Evolutionary conservation across 2,888 invertebrate genomes (phyloP), one percentile per base, ranked within the genome.

Genomic region (Pyralis farinalis): DNA sequence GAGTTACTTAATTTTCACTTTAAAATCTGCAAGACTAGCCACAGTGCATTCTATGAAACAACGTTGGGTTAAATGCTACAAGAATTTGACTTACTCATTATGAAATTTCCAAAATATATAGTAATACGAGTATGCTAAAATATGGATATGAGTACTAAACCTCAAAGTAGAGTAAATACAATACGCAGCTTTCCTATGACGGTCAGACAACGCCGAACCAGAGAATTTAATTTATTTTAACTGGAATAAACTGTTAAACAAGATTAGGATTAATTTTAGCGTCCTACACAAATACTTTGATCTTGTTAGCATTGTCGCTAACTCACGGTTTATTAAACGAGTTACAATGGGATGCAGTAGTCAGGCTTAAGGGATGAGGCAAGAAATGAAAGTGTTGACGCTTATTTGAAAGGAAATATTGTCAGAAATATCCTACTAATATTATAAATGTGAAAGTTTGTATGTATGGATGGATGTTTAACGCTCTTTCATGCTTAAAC

Each of bases 241-340:
- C 49, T 53, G 47, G 47, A 55, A 53, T 56, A 60, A n/a, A 60
- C 58, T 47, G 46, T 47, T 56, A 63, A 64, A 71, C 57, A 48
- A 58, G 61, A 69, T 70, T 64, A 68, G 53, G 58, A 51, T 59
- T 62, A 67, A 71, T 68, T 65, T 66, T 55, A 62, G 52, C 63
- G 61, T 64, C 63, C 63, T 57, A 58, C 59, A 58, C 57, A 66
- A 71, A 71, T 65, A 66, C 63, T 65, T 62, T 71, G 61, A 71
- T 73, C 71, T 63, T 49, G 65, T 72, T 69, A 68, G 55, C 53
- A 48, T 46, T 53, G 58, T 49, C 53, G 49, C 49, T 51, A 44
- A 49, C 44, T 43, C 37, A 51, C 47, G 55, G 57, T 64, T 39
- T 66, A 65, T 60, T 64, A 68, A 63, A 60, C 53, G 43, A 54